Base-by-base conservation (phyloP, 2,797 vertebrate species). In the Sphenopsis melanotis region DNA sequence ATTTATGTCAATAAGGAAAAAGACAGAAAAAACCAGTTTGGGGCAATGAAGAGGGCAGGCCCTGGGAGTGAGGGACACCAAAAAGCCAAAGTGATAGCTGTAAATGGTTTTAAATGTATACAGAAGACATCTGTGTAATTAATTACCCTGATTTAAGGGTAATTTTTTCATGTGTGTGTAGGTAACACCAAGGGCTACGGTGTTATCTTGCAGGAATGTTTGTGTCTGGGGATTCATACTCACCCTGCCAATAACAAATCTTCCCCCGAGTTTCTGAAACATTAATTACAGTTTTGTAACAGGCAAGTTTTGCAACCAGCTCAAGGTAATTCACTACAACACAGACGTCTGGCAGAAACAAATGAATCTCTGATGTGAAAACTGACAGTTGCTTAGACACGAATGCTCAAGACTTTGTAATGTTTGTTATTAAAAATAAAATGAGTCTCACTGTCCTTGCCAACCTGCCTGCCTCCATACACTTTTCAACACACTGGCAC, bases 121-220 rank as follows among this genome's bases (percentile, higher is more conserved):
- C 36, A 61, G 55, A 61, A 79, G 77, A 49, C 50, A 91, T 26
- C 41, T 29, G 53, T 37, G 50, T 71, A 92, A 91, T 90, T 87
- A 93, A 94, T 91, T 76, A 70, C 59, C 20, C 34, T 24, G 52
- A 39, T 76, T 95, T 61, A 94, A 91, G 78, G 37, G 37, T 37
- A 37, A 37, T 50, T 46, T 80, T 57, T 11, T 15, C 29, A 0
- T 72, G 19, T 49, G 30, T 60, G 39, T 50, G 66, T 56, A 82
- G 74, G 9, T 79, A 76, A 80, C 0, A 70, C 87, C 23, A 2
- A 75, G 69, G 80, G 92, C 94, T 81, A 93, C 0, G 0, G 56
- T 74, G 64, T 93, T 95, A 87, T 80, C 90, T 93, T n/a, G 59
- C 80, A 90, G 57, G 60, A 91, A 86, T 75, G 77, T 88, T 91